A percentile compares a stretch with the other conserved stretches of the same genome.
Conservation (phyloP, 2,113 vertebrate genomes). For the Physeter macrocephalus region DNA sequence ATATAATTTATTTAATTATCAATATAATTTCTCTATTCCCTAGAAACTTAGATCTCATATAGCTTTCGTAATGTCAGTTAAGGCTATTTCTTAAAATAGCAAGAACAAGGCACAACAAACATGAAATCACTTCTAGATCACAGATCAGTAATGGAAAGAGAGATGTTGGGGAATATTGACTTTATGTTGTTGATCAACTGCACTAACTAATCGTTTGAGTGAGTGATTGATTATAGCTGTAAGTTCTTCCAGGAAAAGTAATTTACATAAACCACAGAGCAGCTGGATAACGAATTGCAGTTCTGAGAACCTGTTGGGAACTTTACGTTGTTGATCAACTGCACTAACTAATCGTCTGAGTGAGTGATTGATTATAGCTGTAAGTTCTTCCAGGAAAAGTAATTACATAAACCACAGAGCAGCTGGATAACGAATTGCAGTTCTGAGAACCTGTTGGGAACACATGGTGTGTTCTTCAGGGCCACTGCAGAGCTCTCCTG, state of each 20-base stretch:
- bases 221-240: neutral
- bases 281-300: no score
- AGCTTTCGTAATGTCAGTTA: neutral
- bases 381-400: conserved; percentile 23
- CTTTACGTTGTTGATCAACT: neutral
- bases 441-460: conserved; percentile 36
- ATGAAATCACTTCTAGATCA: neutral
- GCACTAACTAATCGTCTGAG: neutral
- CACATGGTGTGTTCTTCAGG: neutral
- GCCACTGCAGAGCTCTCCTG: neutral
- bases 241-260: conserved; percentile 35
- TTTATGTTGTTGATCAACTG: neutral
- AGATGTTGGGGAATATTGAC: neutral
- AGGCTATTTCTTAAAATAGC: neutral
- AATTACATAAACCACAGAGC: conserved; percentile 10
- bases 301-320: no score
- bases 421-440: conserved; percentile 42
- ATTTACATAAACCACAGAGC: no score
- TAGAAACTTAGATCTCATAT: neutral
- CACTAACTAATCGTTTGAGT: conserved; percentile 11
- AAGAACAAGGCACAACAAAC: neutral
- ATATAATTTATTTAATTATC: neutral
- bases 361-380: neutral
- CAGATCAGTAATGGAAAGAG: neutral
- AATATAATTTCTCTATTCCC: neutral